Base-by-base conservation (phyloP, 2,113 vertebrate genomes). In the Lepidothrix coronata region DNA sequence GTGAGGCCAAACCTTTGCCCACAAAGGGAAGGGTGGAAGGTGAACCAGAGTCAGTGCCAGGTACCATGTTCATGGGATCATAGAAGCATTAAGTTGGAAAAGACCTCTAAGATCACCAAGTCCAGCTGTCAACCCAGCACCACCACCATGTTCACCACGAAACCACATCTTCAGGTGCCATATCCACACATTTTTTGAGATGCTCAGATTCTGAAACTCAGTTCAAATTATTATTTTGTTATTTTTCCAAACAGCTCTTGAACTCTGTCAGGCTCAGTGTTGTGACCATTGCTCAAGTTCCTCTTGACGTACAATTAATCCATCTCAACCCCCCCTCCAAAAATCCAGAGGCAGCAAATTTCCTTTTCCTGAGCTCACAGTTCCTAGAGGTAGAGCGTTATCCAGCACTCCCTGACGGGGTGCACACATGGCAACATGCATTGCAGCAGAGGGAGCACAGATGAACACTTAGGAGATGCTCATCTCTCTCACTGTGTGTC, bases 291-390 rank as follows among this genome's bases (percentile, higher is more conserved):
- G 41, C 58, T 87, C 68, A 63, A 94, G 78, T 85, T 75, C 79
- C 66, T 88, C 87, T 91, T 91, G 87, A 77, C 54, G 41, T 63
- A 68, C n/a, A 41, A 91, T 90, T 85, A 85, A 91, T 44, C 59
- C 44, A 62, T 85, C 41, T 88, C 78, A 73, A 84, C 16, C n/a
- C 33, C 39, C 39, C 41, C 88, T 85, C 87, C 74, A 88, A 85
- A 94, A 91, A 61, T 55, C 79, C 66, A 51, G 66, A 91, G 71
- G 61, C 75, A 91, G 90, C 91, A 88, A 27, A 93, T 91, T 63
- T 65, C 61, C 57, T 88, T 61, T 94, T 88, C 66, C 61, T 85
- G 66, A 41, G 8, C 81, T 51, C 4, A 1, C 35, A 30, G 7
- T 28, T 61, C n/a, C 11, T 8, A 41, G 46, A 84, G 33, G 11